phyloP scores from a whole-genome alignment of 2,888 invertebrate genomes.

The Trilocha varians region DNA sequence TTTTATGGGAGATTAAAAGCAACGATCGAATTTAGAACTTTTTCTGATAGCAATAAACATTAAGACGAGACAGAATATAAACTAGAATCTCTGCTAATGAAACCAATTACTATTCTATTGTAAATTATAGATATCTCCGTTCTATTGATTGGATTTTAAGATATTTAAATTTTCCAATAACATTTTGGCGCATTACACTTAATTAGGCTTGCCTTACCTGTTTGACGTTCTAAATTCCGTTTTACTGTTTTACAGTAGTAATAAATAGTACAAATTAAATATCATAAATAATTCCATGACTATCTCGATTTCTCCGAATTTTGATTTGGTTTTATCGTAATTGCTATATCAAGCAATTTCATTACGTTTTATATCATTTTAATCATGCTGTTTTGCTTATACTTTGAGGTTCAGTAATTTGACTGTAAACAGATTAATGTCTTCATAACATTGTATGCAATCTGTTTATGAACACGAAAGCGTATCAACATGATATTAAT shows the following conservation, averaged over 20 bases:
- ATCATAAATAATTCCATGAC: constrained; percentile 4
- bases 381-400: not conserved
- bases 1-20: constrained; percentile 62
- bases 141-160: not conserved
- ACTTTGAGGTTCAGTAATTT: too few species aligned
- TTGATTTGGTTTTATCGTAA: not conserved
- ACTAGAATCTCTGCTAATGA: constrained; percentile 36
- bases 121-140: constrained; percentile 7
- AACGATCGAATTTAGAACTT: constrained; percentile 53
- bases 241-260: constrained; percentile 19
- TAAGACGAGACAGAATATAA: constrained; percentile 25
- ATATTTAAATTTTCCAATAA: not conserved
- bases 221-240: not conserved
- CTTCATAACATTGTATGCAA: not conserved
- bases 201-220: not conserved
- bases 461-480: not conserved
- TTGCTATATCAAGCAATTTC: not conserved
- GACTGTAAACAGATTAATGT: not conserved
- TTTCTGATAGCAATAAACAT: constrained; percentile 43
- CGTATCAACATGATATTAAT: not conserved
- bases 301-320: constrained; percentile 6
- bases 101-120: constrained; percentile 32
- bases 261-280: constrained; percentile 16
- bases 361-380: not conserved
- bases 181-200: not conserved